Evolutionary conservation across 2,888 invertebrate species (phyloP), one percentile per base, ranked within the genome.

Genomic region (Leptinotarsa tumamoca): DNA sequence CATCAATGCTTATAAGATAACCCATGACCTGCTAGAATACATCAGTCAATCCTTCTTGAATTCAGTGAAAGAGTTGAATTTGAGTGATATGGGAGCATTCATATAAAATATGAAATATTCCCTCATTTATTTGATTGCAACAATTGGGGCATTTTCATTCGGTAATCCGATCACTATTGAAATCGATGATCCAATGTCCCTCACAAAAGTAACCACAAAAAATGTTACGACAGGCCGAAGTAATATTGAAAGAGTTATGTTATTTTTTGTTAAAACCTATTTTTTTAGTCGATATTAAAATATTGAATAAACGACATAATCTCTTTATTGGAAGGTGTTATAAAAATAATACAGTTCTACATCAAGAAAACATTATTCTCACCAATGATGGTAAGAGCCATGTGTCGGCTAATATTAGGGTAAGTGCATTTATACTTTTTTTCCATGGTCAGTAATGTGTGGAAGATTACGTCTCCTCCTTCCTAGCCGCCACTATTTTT

Each of bases 361-460:
- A 89, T 76, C 85, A 86, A 17, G 88, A 89, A 82, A 87, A 87
- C 76, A 86, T 89, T 69, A 84, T 89, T 73, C 79, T 89, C 33
- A 86, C 87, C 75, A 88, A 88, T 76, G 88, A 89, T 81, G 87
- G 87, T 2, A 87, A 87, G 79, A 88, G 87, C 78, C 87, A 88
- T 74, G 86, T 89, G 2, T 81, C 84, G 21, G 88, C 87, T 21
- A 82, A 84, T 69, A 87, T 89, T 76, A 80, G 82, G 80, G 88
- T 88, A 81, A 80, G 82, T 75, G 51, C 3, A 58, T 23, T n/a
- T 23, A 5, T 1, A 7, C 7, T 7, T 33, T 7, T 7, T 33
- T 33, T 33, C 33, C 33, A 7, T 33, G 7, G 33, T 33, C 7
- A 33, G 33, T 33, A 33, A 33, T 33, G 33, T 33, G 33, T 5